phyloP scores from a whole-genome alignment of 2,888 invertebrate genomes.

The Acanthosepion pharaonis region DNA sequence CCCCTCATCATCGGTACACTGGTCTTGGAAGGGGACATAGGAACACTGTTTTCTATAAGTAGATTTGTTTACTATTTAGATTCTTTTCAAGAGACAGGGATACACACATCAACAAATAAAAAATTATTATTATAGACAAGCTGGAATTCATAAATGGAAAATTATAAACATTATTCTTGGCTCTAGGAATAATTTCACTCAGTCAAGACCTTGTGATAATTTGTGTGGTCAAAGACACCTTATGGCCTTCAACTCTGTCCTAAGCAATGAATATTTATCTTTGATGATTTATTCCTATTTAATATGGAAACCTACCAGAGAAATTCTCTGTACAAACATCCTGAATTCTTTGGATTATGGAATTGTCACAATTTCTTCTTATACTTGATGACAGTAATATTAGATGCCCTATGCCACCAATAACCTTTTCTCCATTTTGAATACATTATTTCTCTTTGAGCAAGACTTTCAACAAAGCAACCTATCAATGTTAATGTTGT shows the following conservation, averaged over 20 bases:
- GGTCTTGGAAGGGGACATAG: too few relatives aligned
- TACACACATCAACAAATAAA: background rate
- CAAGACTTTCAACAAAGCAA: background rate
- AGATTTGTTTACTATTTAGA: too few relatives aligned
- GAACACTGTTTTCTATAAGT: too few relatives aligned
- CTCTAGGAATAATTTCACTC: background rate
- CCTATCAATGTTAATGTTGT: background rate
- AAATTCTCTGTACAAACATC: background rate
- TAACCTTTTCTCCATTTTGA: background rate
- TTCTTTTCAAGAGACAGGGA: too few relatives aligned
- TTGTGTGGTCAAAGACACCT: background rate
- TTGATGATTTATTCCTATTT: background rate
- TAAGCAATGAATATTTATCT: background rate
- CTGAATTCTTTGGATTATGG: background rate
- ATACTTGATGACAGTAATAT: background rate
- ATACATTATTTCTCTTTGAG: background rate
- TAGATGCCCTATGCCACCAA: background rate
- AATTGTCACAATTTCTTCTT: conserved; percentile 2
- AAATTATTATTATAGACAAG: background rate
- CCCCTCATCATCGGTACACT: too few relatives aligned
- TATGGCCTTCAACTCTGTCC: background rate
- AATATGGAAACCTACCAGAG: background rate
- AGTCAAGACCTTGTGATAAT: background rate
- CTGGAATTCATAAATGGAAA: background rate
- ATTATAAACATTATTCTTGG: background rate